phyloP scores from a whole-genome alignment of 2,888 invertebrate species.

The Stenodera caucasica region DNA sequence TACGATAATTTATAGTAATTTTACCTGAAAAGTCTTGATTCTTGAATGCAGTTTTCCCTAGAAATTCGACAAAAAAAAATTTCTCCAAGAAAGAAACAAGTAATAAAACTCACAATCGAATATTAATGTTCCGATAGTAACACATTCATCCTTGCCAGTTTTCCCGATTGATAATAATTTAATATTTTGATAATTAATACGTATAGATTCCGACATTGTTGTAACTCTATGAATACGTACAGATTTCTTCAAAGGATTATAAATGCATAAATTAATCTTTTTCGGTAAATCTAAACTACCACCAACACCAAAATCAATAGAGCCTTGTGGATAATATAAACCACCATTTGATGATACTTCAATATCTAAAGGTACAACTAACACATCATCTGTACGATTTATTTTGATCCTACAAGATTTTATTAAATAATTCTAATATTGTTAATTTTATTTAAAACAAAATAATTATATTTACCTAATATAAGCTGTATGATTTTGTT shows the following conservation, averaged over 20 bases:
- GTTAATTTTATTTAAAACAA: slow-evolving; percentile 4
- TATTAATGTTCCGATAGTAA: slow-evolving; percentile 68
- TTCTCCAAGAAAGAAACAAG: no score
- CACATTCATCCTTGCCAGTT: slow-evolving; percentile 50
- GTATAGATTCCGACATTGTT: slow-evolving; percentile 67
- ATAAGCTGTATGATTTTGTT: slow-evolving; percentile 83
- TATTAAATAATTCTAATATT: no score
- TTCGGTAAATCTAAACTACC: slow-evolving; percentile 70
- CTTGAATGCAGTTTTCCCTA: slow-evolving; percentile 62
- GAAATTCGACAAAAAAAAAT: no score
- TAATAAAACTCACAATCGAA: slow-evolving; percentile 66
- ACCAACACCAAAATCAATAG: slow-evolving; percentile 82
- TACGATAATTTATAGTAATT: slow-evolving; percentile 59
- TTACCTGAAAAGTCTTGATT: slow-evolving; percentile 61
- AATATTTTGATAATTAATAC: slow-evolving; percentile 67
- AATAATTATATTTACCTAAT: slow-evolving; percentile 61
- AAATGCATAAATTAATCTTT: slow-evolving; percentile 63
- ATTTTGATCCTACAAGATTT: slow-evolving; percentile 67
- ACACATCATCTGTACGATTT: slow-evolving; percentile 66
- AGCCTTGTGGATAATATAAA: slow-evolving; percentile 74
- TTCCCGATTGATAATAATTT: slow-evolving; percentile 66
- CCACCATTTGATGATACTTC: slow-evolving; percentile 72
- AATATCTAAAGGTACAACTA: slow-evolving; percentile 83
- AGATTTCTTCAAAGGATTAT: slow-evolving; percentile 67
- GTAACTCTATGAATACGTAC: slow-evolving; percentile 66